These are phyloP conservation scores for Scolopax bukidnonensis DNA, from an alignment of 2,797 vertebrate species.

Conservation along the genomic window DNA sequence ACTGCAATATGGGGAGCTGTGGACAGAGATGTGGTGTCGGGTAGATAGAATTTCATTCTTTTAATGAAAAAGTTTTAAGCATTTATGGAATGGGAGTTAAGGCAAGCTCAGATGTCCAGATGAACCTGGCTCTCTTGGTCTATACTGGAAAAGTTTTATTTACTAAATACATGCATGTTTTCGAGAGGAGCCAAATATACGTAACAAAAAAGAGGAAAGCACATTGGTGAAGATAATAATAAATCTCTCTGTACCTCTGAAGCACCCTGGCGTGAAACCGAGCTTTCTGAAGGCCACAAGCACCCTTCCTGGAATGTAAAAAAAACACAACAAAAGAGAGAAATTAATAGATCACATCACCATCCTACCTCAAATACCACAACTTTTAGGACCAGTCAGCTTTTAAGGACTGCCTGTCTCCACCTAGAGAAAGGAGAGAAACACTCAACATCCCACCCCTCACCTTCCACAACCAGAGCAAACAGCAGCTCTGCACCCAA, in stretches of 20 bases:
- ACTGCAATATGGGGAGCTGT: not conserved
- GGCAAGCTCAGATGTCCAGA: not conserved
- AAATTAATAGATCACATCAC: slow-evolving; percentile 18
- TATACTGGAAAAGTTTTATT: not conserved
- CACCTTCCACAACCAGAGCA: not conserved
- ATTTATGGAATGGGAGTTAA: not conserved
- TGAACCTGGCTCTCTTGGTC: not conserved
- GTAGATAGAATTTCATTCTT: not conserved
- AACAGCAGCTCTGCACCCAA: not conserved
- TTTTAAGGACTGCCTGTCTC: not conserved
- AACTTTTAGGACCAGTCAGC: not conserved
- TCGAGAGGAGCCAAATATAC: not conserved
- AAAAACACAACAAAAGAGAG: slow-evolving; percentile 41
- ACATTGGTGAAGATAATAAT: not conserved
- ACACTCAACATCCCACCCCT: not conserved
- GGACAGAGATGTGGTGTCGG: not conserved
- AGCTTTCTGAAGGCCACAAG: slow-evolving; percentile 89
- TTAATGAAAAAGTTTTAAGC: not conserved
- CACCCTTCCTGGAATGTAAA: slow-evolving; percentile 84
- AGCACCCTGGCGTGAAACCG: slow-evolving; percentile 83
- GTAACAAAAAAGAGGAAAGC: not conserved
- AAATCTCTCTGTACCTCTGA: slow-evolving; percentile 85
- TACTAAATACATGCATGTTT: not conserved
- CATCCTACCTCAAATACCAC: not conserved
- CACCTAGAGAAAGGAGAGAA: not conserved